Conservation (phyloP, 2,113 vertebrate species). For the Brevimyrus niger region DNA sequence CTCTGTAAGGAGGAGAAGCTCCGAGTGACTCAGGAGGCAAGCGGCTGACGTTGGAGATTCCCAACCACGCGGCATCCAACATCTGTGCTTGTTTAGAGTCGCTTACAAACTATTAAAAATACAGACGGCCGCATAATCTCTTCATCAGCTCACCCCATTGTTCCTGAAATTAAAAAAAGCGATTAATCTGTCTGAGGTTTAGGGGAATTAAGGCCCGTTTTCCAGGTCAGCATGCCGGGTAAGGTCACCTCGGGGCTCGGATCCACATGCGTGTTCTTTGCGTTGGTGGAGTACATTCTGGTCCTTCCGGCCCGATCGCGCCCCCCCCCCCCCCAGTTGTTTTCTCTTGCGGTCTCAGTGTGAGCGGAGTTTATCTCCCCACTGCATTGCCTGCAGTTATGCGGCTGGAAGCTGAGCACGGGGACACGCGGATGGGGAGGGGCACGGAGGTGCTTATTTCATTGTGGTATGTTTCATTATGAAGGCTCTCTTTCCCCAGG, state of each 20-base stretch:
- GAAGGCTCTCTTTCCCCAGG: neutral
- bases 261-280: neutral
- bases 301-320: too few species aligned
- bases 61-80: neutral
- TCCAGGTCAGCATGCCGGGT: slow-evolving; percentile 16
- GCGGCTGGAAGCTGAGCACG: neutral
- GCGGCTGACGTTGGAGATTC: neutral
- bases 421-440: neutral
- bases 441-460: neutral
- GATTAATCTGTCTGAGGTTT: slow-evolving; percentile 29
- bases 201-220: slow-evolving; percentile 25
- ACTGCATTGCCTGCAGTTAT: neutral
- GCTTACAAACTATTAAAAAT: neutral
- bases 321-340: neutral
- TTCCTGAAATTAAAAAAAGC: neutral
- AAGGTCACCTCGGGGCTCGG: neutral
- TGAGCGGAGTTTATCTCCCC: neutral
- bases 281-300: neutral
- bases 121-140: neutral
- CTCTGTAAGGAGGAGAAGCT: neutral
- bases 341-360: neutral
- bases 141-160: slow-evolving; percentile 10
- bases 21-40: neutral
- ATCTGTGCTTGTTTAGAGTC: neutral
- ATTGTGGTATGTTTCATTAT: neutral